Base-by-base conservation (phyloP, 1,140 invertebrate species). In the Eumeta japonica region DNA sequence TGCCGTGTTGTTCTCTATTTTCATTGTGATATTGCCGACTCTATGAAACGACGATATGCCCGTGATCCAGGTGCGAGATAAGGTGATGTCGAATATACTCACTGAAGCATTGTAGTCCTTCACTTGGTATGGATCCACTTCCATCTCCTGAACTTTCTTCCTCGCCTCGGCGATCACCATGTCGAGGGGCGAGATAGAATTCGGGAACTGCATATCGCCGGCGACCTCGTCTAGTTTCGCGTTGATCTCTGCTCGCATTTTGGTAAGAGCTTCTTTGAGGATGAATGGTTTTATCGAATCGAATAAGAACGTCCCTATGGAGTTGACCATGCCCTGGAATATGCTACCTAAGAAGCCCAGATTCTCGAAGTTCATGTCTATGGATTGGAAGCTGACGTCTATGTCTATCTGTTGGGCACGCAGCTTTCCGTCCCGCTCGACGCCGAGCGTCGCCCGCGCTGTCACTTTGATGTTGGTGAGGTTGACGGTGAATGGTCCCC, bases 211-310 rank as follows among this genome's bases (percentile, higher is more conserved):
- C 50, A 86, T 81, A 27, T 82, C 79, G 0, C 78, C 79, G 3
- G 85, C 79, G 7, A 88, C 57, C 46, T 84, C 78, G 41, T 83
- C 83, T 35, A 89, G 77, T 35, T 87, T 78, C 9, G 68, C 49
- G 46, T 84, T 80, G 13, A 90, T 75, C 63, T 87, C 86, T 16
- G 70, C 60, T 44, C 83, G 79, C 1, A 84, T 64, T 57, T 81
- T 82, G 1, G 79, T 81, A 50, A 91, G 89, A 1, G 88, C 85
- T 63, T 90, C 83, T 43, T 80, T 81, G 3, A 92, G 65, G 46
- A 92, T 83, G 39, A 87, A 88, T 0, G 89, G 89, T 55, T 92
- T 92, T 39, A 92, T 87, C 10, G 85, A 86, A 50, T 92, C 88
- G 48, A 92, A 92, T 0, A 92, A 76, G 29, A 90, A 83, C n/a